Percentiles rank a stretch among this genome's conserved stretches.
phyloP scores from a whole-genome alignment of 1,140 invertebrate genomes.

The Araneus ventricosus region DNA sequence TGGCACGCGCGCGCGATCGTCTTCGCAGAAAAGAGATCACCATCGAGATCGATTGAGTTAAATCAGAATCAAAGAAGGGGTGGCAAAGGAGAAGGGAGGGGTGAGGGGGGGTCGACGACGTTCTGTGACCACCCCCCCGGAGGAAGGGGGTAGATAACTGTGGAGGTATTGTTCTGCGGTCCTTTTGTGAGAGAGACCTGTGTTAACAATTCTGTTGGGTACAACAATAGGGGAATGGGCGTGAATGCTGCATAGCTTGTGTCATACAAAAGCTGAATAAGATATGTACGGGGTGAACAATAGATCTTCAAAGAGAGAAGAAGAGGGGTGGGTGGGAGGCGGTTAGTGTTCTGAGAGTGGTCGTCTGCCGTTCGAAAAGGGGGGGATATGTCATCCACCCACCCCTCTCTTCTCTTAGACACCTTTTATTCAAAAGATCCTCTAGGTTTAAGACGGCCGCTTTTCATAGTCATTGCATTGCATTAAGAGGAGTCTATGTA shows the following conservation, averaged over 20 bases:
- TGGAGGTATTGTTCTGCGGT: conserved; percentile 71
- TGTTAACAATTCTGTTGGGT: conserved; percentile 74
- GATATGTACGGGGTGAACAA: conserved; percentile 71
- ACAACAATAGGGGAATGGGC: conserved; percentile 66
- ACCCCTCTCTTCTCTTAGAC: conserved; percentile 42
- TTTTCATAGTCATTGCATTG: conserved; percentile 56
- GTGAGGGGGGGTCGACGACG: background rate
- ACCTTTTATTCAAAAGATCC: conserved; percentile 68
- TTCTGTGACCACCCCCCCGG: background rate
- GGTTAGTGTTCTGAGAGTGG: conserved; percentile 64
- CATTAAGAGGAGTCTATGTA: background rate
- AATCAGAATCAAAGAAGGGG: conserved; percentile 68
- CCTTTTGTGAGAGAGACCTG: conserved; percentile 60
- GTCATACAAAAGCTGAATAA: conserved; percentile 73
- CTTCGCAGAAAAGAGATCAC: conserved; percentile 59
- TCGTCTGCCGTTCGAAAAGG: conserved; percentile 70
- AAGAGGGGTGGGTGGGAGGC: background rate
- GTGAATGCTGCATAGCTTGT: conserved; percentile 66
- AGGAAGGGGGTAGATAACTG: conserved; percentile 58
- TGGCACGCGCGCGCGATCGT: conserved; percentile 26
- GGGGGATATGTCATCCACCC: conserved; percentile 35
- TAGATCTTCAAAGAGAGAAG: conserved; percentile 47
- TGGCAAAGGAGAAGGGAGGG: background rate
- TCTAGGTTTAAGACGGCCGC: conserved; percentile 64
- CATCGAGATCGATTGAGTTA: conserved; percentile 67